Evolutionary conservation across 2,888 invertebrate genomes (phyloP).

Genomic region (Sturmia bella): DNA sequence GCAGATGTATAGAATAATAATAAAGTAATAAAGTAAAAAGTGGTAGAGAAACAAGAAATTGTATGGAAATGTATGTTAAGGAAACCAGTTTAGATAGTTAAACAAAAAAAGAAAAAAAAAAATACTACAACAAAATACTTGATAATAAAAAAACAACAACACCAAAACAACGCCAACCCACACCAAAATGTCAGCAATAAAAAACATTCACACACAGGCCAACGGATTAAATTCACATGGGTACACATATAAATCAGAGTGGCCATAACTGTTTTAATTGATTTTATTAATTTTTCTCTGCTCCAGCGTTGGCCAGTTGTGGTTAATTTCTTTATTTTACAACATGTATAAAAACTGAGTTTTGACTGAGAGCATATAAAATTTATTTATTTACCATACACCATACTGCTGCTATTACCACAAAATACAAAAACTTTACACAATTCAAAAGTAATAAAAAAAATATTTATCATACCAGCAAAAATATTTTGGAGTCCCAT

Average conservation of each 20-base stretch:
- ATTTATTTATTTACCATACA: too few relatives aligned
- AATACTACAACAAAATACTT: slow-evolving; percentile 4
- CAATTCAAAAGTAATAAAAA: too few relatives aligned
- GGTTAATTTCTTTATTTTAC: too few relatives aligned
- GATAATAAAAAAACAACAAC: slow-evolving; percentile 2
- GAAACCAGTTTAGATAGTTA: slow-evolving; percentile 37
- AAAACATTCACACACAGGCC: slow-evolving; percentile 1
- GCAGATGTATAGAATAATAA: slow-evolving; percentile 10
- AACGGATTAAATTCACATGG: neutral
- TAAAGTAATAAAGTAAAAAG: slow-evolving; percentile 15
- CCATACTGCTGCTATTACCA: too few relatives aligned
- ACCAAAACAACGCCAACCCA: slow-evolving; percentile 3
- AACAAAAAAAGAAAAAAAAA: neutral
- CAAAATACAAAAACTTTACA: too few relatives aligned
- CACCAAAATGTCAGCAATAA: slow-evolving; percentile 26
- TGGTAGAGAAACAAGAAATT: slow-evolving; percentile 33
- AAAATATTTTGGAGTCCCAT: too few relatives aligned
- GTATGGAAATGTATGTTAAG: slow-evolving; percentile 19
- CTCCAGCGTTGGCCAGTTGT: too few relatives aligned
- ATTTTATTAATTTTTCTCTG: too few relatives aligned
- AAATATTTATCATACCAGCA: too few relatives aligned
- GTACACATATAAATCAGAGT: neutral
- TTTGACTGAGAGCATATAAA: too few relatives aligned
- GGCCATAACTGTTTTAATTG: neutral
- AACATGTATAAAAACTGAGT: too few relatives aligned